phyloP scores from a whole-genome alignment of 2,888 invertebrate species.

The Podotricha telesiphe region DNA sequence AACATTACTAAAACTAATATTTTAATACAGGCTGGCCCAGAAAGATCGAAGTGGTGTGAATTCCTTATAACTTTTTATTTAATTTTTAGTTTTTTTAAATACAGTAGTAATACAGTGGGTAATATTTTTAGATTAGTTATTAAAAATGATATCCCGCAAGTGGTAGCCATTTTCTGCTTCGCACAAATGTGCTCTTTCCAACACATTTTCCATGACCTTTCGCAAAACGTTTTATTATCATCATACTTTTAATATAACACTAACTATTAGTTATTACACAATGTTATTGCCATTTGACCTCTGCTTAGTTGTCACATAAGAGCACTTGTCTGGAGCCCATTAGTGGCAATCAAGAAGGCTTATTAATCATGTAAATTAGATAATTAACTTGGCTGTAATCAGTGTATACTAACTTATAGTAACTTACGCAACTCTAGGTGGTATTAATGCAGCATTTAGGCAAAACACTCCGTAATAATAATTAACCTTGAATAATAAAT shows the following conservation, averaged over 20 bases:
- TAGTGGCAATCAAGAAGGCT: conserved; percentile 31
- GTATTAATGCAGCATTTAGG: conserved; percentile 3
- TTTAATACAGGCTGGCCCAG: no score
- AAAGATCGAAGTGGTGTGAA: no score
- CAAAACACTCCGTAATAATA: conserved; percentile 8
- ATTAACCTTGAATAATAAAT: conserved; percentile 20
- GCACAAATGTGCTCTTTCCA: no score
- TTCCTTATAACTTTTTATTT: no score
- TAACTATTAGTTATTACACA: conserved; percentile 22
- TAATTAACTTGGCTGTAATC: conserved; percentile 15
- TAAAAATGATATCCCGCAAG: no score
- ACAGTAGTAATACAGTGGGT: no score
- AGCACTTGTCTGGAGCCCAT: conserved; percentile 22
- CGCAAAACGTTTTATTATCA: not conserved
- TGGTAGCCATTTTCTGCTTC: no score
- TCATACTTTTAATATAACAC: conserved; percentile 5
- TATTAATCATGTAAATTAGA: conserved; percentile 27
- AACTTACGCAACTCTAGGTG: conserved; percentile 7
- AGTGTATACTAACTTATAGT: conserved; percentile 14
- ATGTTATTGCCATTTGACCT: conserved; percentile 31
- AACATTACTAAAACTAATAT: no score
- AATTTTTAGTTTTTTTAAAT: no score
- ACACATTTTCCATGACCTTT: no score
- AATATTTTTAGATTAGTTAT: no score
- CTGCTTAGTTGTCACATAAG: conserved; percentile 19